Percentiles rank a stretch among this genome's conserved stretches.
Conservation (phyloP, 37 sponge, comb jelly and placozoan genomes). For the Amphimedon queenslandica region DNA sequence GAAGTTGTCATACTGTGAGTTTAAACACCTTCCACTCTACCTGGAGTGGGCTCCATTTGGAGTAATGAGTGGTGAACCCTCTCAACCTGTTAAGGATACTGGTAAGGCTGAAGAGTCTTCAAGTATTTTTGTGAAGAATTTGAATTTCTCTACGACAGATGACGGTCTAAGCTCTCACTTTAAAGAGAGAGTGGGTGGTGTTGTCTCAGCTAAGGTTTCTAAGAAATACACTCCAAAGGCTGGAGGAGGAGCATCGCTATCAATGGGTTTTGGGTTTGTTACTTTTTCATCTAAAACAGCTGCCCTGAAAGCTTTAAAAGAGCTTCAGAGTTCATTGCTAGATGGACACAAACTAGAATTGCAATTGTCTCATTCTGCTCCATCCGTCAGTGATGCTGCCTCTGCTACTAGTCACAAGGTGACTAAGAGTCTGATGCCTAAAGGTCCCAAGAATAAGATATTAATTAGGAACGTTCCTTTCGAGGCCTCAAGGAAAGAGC, state of each 20-base stretch:
- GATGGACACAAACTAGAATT: constrained; percentile 90
- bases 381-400: not conserved
- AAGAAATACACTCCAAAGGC: constrained; percentile 62
- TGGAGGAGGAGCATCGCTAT: constrained; percentile 58
- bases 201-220: constrained; percentile 44
- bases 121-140: constrained; percentile 89
- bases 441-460: constrained; percentile 50
- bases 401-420: constrained; percentile 3
- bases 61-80: constrained; percentile 13
- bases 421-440: constrained; percentile 21
- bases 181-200: constrained; percentile 18
- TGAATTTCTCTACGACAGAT: constrained; percentile 88
- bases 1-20: constrained; percentile 84
- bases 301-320: constrained; percentile 80
- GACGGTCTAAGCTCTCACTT: constrained; percentile 57
- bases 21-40: constrained; percentile 89
- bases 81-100: constrained; percentile 17
- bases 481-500: constrained; percentile 84
- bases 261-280: constrained; percentile 97
- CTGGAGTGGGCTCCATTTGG: constrained; percentile 96
- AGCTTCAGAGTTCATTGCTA: constrained; percentile 61
- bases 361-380: constrained; percentile 55
- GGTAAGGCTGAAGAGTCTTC: not conserved
- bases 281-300: constrained; percentile 40
- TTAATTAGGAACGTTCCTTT: constrained; percentile 93